phyloP scores from a whole-genome alignment of 1,140 invertebrate species.

The Conus ventricosus region DNA sequence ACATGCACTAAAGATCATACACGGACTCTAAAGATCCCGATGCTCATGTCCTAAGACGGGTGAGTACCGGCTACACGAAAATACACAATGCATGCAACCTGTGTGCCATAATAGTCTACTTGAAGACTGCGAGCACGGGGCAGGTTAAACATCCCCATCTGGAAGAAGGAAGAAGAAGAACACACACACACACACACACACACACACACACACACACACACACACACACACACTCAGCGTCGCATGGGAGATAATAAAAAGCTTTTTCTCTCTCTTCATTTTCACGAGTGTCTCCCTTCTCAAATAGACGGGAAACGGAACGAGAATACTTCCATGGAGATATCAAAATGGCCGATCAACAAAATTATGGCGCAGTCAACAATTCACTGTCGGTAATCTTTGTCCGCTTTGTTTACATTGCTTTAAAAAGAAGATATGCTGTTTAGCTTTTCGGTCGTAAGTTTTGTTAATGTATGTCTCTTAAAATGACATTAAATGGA shows the following conservation, averaged over 20 bases:
- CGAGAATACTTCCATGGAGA: conserved; percentile 35
- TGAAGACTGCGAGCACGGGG: too few relatives aligned
- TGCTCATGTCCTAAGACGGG: too few relatives aligned
- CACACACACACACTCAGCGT: not conserved
- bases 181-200: conserved; percentile 7
- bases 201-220: conserved; percentile 6
- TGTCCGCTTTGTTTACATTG: not conserved
- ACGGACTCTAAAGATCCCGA: too few relatives aligned
- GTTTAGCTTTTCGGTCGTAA: too few relatives aligned
- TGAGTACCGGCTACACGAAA: too few relatives aligned
- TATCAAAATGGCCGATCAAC: conserved; percentile 40
- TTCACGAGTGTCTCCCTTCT: not conserved
- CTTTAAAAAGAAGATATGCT: not conserved
- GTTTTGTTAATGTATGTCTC: too few relatives aligned
- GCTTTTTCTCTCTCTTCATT: not conserved
- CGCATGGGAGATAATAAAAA: not conserved
- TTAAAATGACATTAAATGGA: too few relatives aligned
- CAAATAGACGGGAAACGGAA: conserved; percentile 1
- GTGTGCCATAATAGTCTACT: too few relatives aligned
- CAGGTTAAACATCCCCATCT: too few relatives aligned
- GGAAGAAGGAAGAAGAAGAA: too few relatives aligned
- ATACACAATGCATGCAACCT: too few relatives aligned
- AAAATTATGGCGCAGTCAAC: conserved; percentile 13
- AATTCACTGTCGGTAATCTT: not conserved
- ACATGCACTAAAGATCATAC: too few relatives aligned